Conservation (phyloP, 2,888 invertebrate genomes). For the Strigamia crassipes region DNA sequence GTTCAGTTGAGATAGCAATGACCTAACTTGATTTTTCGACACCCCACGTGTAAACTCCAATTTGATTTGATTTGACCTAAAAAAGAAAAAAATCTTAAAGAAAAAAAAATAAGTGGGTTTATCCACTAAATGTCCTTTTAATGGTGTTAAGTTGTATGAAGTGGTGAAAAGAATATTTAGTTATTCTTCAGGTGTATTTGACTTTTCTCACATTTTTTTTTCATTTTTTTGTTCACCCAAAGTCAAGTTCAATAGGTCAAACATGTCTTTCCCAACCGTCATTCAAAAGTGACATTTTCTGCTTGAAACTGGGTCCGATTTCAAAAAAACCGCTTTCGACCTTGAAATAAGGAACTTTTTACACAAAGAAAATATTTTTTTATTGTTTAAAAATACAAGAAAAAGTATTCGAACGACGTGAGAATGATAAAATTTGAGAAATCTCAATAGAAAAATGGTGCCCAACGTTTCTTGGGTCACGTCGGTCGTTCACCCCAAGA, state of each 20-base stretch:
- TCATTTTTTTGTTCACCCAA: not conserved
- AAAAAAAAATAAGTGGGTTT: not conserved
- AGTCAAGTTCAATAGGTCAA: constrained; percentile 10
- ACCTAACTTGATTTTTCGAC: not conserved
- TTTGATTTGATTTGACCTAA: not conserved
- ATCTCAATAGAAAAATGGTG: not conserved
- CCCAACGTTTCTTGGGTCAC: not conserved
- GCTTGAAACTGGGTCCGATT: not conserved
- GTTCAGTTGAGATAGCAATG: not conserved
- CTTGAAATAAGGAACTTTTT: not conserved
- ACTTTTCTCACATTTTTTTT: not conserved
- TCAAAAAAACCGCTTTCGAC: not conserved
- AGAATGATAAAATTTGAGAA: not conserved
- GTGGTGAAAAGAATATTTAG: not conserved
- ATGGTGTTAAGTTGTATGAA: not conserved
- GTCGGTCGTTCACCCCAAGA: not conserved
- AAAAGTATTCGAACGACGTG: not conserved
- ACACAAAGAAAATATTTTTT: not conserved
- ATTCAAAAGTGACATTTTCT: not conserved
- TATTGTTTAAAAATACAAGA: not conserved
- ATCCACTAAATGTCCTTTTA: not conserved
- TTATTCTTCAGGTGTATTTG: not conserved
- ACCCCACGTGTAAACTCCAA: not conserved
- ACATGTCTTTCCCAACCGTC: not conserved
- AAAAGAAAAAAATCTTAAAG: not conserved